Evolutionary conservation across 2,888 invertebrate genomes (phyloP).

Genomic region (Rhimphoctona megacephalus): DNA sequence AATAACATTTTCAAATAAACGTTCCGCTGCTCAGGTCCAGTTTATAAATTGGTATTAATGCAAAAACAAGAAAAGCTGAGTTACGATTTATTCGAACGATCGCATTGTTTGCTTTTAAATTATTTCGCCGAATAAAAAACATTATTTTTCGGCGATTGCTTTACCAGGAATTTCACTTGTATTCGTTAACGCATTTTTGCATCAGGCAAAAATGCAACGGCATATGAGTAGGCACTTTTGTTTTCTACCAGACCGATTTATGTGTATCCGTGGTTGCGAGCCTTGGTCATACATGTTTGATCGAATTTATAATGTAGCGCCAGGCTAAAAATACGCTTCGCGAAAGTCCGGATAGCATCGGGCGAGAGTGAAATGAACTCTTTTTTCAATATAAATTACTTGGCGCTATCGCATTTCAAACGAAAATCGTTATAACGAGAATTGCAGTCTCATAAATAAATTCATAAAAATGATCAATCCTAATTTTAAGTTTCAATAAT

Average conservation of each 20-base stretch:
- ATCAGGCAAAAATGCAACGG: not conserved
- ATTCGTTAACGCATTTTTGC: conserved; percentile 1
- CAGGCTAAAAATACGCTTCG: conserved; percentile 16
- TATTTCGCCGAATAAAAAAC: not conserved
- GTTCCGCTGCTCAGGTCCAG: not conserved
- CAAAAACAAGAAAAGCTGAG: not conserved
- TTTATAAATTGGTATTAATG: not conserved
- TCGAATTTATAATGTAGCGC: conserved; percentile 26
- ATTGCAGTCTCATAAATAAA: not conserved
- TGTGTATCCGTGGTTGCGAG: not conserved
- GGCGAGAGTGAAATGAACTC: not conserved
- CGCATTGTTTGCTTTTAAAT: not conserved
- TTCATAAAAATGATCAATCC: too few relatives aligned
- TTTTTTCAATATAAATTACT: not conserved
- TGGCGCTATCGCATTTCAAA: not conserved
- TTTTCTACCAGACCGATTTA: not conserved
- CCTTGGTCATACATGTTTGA: conserved; percentile 7
- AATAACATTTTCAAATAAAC: not conserved
- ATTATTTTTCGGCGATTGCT: not conserved
- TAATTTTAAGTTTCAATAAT: too few relatives aligned
- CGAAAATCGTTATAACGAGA: not conserved
- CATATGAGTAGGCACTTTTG: conserved; percentile 24
- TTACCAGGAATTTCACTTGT: not conserved
- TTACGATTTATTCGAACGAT: not conserved
- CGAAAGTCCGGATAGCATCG: not conserved